Conservation (phyloP, 2,888 invertebrate genomes). For the Rhaphigaster nebulosa region DNA sequence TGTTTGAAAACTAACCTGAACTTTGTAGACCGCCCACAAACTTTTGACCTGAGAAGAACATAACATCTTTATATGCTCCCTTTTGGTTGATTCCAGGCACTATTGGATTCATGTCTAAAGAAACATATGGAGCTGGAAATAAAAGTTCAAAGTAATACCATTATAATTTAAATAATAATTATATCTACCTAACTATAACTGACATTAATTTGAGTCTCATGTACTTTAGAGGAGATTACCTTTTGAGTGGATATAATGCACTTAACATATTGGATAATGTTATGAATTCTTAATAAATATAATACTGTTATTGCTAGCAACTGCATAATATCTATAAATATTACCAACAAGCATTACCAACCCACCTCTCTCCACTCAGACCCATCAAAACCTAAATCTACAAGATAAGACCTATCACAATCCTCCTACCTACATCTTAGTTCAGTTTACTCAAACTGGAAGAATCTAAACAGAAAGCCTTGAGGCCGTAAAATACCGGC, state of each 20-base stretch:
- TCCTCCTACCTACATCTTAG: background rate
- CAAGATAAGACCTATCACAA: background rate
- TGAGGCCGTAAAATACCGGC: too few relatives aligned
- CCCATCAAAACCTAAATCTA: background rate
- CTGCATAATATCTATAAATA: too few relatives aligned
- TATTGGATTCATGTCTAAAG: conserved; percentile 88
- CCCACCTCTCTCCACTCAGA: background rate
- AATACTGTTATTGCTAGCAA: too few relatives aligned
- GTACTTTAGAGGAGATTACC: background rate
- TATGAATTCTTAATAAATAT: too few relatives aligned
- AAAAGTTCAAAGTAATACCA: background rate
- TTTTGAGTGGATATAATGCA: background rate
- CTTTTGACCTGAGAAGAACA: conserved; percentile 91
- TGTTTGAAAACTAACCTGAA: conserved; percentile 72
- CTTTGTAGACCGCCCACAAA: conserved; percentile 92
- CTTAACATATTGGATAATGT: background rate
- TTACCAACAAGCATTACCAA: too few relatives aligned
- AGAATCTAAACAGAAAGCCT: too few relatives aligned
- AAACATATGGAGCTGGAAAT: conserved; percentile 77
- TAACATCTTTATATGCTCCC: conserved; percentile 86
- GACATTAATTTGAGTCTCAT: background rate
- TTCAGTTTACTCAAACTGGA: background rate
- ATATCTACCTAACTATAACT: background rate
- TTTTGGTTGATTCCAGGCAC: conserved; percentile 78
- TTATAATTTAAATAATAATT: background rate